Evolutionary conservation across 2,888 invertebrate genomes (phyloP).

Genomic region (Dioctria rufipes): DNA sequence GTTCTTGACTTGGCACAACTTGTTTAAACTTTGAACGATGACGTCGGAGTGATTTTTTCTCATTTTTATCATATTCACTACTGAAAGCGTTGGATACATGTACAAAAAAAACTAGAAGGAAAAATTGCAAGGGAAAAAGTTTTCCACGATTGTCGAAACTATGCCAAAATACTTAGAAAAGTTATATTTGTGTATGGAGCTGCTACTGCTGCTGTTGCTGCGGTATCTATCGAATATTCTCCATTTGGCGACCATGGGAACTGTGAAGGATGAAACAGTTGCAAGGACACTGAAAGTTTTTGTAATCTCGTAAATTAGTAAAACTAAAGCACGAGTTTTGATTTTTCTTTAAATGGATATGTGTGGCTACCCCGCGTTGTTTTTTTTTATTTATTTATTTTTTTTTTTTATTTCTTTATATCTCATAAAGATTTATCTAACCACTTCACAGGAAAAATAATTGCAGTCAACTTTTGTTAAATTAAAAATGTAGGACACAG

Average conservation of each 20-base stretch:
- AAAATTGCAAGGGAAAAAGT: conserved; percentile 8
- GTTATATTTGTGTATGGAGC: conserved; percentile 20
- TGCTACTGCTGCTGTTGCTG: not conserved
- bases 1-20: conserved; percentile 43
- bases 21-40: conserved; percentile 48
- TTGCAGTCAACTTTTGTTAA: not conserved
- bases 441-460: not conserved
- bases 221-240: not conserved
- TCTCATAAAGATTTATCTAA: too few species aligned
- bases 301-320: not conserved
- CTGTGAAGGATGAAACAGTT: not conserved
- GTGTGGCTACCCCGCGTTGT: too few species aligned
- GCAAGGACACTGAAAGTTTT: not conserved
- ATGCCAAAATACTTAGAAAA: conserved; percentile 35
- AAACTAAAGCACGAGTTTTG: not conserved
- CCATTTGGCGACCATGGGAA: not conserved
- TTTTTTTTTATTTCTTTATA: too few species aligned
- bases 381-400: too few species aligned
- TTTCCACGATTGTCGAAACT: conserved; percentile 34
- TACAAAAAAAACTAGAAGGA: conserved; percentile 1
- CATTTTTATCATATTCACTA: conserved; percentile 13
- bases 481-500: not conserved
- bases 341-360: too few species aligned
- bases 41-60: conserved; percentile 38
- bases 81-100: conserved; percentile 23